Conservation (phyloP, 1,140 invertebrate genomes). For the Nilaparvata lugens region DNA sequence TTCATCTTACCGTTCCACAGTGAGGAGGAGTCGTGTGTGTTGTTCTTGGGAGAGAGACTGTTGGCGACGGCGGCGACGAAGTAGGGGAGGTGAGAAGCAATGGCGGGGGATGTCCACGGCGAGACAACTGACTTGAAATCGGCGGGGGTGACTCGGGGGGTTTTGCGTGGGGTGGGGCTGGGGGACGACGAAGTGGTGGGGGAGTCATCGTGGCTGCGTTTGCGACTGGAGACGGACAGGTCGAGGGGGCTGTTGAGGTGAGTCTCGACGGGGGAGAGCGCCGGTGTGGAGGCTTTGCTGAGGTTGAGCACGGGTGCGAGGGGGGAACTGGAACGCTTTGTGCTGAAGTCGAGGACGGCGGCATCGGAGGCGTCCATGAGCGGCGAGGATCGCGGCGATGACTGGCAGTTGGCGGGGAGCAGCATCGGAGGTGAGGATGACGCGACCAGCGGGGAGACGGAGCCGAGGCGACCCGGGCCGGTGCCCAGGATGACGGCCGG, state of each 20-base stretch:
- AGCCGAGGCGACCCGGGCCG: slow-evolving; percentile 30
- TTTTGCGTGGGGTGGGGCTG: slow-evolving; percentile 23
- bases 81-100: slow-evolving; percentile 65
- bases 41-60: slow-evolving; percentile 62
- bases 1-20: slow-evolving; percentile 77
- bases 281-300: slow-evolving; percentile 41
- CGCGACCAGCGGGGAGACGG: slow-evolving; percentile 48
- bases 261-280: slow-evolving; percentile 34
- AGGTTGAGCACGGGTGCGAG: slow-evolving; percentile 50
- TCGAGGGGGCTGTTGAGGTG: slow-evolving; percentile 66
- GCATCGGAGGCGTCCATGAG: slow-evolving; percentile 42
- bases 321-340: slow-evolving; percentile 41
- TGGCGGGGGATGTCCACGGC: slow-evolving; percentile 66
- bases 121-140: slow-evolving; percentile 56
- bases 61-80: slow-evolving; percentile 64
- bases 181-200: slow-evolving; percentile 43
- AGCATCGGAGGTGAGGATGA: slow-evolving; percentile 47
- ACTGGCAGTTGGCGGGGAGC: slow-evolving; percentile 37
- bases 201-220: slow-evolving; percentile 54
- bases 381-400: slow-evolving; percentile 34
- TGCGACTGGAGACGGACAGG: slow-evolving; percentile 63
- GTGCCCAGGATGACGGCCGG: not conserved
- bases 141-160: slow-evolving; percentile 31
- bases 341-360: slow-evolving; percentile 68
- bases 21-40: slow-evolving; percentile 28